Evolutionary conservation across 2,797 vertebrate genomes (phyloP), one percentile per base, ranked within the genome.

Genomic region (Semotilus atromaculatus): DNA sequence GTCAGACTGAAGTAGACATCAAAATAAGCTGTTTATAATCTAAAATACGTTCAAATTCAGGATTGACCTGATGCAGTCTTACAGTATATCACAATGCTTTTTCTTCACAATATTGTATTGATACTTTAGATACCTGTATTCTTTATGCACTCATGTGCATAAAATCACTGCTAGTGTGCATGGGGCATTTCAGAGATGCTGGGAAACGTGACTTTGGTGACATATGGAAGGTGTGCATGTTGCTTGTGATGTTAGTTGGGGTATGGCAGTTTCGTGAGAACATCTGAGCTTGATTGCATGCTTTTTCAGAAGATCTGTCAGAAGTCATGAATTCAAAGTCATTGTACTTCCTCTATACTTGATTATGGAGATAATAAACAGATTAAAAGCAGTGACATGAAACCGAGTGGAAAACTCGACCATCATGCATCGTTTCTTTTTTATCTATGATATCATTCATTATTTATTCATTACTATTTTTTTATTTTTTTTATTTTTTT

Each of bases 321-420:
- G 23, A 72, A 67, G 4, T 14, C 5, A 58, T 53, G 16, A 81
- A 77, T 73, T 87, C 66, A 72, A 77, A 78, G 45, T 70, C 45
- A 29, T 21, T 29, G 13, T 43, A 64, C 58, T 74, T 82, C 71
- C 81, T 53, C 6, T 62, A 71, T 7, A 36, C 60, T 38, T 82
- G 58, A 66, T 40, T 19, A 76, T 26, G 19, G 26, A 45, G 55
- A 74, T 74, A 36, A 51, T 9, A n/a, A 48, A 62, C 13, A 43
- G 68, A 82, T 74, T 16, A 64, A 74, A 75, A 66, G 58, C 40
- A 23, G 14, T 3, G 29, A 75, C 3, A 29, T 66, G 58, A 75
- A 75, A 75, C 81, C n/a, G 70, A 75, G 31, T 51, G 29, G 43
- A 82, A 74, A 64, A 62, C 14, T 29, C 4, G 1, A 58, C 53